A percentile compares a stretch with the other conserved stretches of the same genome.
These are phyloP conservation scores for Escarpia spicata DNA, from an alignment of 2,888 invertebrate genomes.

Conservation along the genomic window DNA sequence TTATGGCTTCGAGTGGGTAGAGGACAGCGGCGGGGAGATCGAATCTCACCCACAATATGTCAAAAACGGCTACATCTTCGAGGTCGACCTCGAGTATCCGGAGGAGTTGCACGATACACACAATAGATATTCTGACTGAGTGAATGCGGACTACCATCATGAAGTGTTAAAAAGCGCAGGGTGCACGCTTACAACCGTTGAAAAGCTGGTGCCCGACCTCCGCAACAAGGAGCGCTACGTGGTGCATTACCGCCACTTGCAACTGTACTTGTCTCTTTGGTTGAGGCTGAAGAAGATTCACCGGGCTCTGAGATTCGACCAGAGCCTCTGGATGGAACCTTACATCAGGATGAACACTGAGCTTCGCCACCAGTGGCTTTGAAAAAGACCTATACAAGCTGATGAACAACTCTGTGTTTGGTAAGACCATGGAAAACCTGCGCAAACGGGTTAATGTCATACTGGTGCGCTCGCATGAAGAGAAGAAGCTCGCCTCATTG, in stretches of 20 bases:
- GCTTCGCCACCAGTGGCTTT: neutral
- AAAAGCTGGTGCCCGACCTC: too few relatives aligned
- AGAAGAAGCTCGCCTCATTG: too few relatives aligned
- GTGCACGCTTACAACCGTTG: too few relatives aligned
- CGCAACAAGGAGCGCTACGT: too few relatives aligned
- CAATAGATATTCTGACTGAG: slow-evolving; percentile 45
- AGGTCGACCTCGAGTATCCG: slow-evolving; percentile 66
- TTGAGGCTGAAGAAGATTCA: neutral
- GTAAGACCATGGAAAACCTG: too few relatives aligned
- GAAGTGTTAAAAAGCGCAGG: too few relatives aligned
- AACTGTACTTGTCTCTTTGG: too few relatives aligned
- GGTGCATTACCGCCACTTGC: too few relatives aligned
- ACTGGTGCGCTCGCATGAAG: too few relatives aligned
- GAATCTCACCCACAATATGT: neutral
- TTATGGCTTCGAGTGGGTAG: slow-evolving; percentile 27
- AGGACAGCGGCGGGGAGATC: slow-evolving; percentile 29
- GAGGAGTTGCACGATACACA: slow-evolving; percentile 56
- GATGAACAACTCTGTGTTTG: too few relatives aligned
- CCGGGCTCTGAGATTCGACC: slow-evolving; percentile 45
- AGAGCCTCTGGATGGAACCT: slow-evolving; percentile 48
- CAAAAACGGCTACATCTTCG: slow-evolving; percentile 58
- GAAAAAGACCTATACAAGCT: too few relatives aligned
- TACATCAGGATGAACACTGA: slow-evolving; percentile 50
- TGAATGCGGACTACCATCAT: slow-evolving; percentile 32
- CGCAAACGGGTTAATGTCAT: too few relatives aligned